phyloP scores from a whole-genome alignment of 2,113 vertebrate species.

The Austrofundulus limnaeus region DNA sequence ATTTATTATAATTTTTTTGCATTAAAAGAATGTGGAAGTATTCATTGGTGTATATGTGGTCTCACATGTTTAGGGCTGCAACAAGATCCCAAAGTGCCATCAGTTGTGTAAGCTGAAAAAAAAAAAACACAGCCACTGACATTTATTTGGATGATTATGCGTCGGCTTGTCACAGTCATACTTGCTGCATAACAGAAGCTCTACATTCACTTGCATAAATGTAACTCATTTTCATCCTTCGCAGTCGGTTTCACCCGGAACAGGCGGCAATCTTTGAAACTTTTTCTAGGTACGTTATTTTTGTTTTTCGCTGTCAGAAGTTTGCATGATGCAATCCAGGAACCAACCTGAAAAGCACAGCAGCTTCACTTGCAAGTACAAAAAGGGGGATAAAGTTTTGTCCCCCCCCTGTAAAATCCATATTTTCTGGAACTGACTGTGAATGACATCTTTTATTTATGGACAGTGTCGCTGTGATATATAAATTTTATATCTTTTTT shows the following conservation, averaged over 20 bases:
- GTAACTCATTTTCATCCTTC: background rate
- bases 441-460: slow-evolving; percentile 74
- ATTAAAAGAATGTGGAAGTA: background rate
- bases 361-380: slow-evolving; percentile 21
- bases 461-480: slow-evolving; percentile 57
- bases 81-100: background rate
- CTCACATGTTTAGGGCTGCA: background rate
- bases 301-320: slow-evolving; percentile 17
- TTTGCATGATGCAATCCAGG: slow-evolving; percentile 34
- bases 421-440: slow-evolving; percentile 43
- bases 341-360: slow-evolving; percentile 15
- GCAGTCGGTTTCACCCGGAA: slow-evolving; percentile 9
- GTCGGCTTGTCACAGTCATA: background rate
- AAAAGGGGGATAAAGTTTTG: slow-evolving; percentile 53
- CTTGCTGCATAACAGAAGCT: background rate
- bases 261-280: slow-evolving; percentile 25
- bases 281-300: slow-evolving; percentile 33
- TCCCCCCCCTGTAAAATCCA: slow-evolving; percentile 33
- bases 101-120: background rate
- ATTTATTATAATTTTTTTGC: background rate
- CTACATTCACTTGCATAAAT: background rate
- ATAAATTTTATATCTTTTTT: slow-evolving; percentile 76
- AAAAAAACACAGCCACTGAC: background rate
- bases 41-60: background rate
- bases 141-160: background rate